Evolutionary conservation across 2,888 invertebrate species (phyloP), one percentile per base, ranked within the genome.

Genomic region (Shargacucullia verbasci): DNA sequence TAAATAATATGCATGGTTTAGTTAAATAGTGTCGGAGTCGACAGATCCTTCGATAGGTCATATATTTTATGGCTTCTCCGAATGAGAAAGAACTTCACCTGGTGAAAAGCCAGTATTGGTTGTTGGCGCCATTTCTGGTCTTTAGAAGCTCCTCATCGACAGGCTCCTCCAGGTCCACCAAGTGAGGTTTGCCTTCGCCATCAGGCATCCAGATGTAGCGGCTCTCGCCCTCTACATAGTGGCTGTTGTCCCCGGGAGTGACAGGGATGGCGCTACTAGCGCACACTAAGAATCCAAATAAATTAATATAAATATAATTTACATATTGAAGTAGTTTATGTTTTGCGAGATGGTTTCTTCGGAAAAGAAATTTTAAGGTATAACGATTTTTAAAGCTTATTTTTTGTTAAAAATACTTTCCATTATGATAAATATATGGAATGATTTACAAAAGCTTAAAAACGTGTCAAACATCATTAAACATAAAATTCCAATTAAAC

Each of bases 181-280:
- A 67, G 1, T 79, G 80, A 0, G 86, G 86, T 0, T 73, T 73
- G 2, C 84, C 85, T 4, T 87, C 79, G 4, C 83, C 82, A 67
- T 89, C 86, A 1, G 88, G 86, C 80, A 89, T 88, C 87, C 86
- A 88, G 25, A 89, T 80, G 69, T 84, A 88, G 13, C 82, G 85
- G 65, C 85, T 85, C 39, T 76, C 81, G 0, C 88, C 87, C 46
- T 87, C 87, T 34, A 86, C 84, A 63, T 86, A 89, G 70, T 86
- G 81, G 57, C 85, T 86, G 57, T 88, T 88, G 57, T 88, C 86
- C 20, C 81, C 81, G 2, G 87, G 88, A 14, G 78, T 40, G 6
- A 43, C 8, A 27, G 86, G 84, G 20, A 85, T 64, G 11, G 79
- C 78, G 37, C 64, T 70, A 39, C 81, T 76, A 37, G 81, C 75